A percentile compares a stretch with the other conserved stretches of the same genome.
These are phyloP conservation scores for Cyprinella venusta DNA, from an alignment of 2,797 vertebrate species.

Conservation along the genomic window DNA sequence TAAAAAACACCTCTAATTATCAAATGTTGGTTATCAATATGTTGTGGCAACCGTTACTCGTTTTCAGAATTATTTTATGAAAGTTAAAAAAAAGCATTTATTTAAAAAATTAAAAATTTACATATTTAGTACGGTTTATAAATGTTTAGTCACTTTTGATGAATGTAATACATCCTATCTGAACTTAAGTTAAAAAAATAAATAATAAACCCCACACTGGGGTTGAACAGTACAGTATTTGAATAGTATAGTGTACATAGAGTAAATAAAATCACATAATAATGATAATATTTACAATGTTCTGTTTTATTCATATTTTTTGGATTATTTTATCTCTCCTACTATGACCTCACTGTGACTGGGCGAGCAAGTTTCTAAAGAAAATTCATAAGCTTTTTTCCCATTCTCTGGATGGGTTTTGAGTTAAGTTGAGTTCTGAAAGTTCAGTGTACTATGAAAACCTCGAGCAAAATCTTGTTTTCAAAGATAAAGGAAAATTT, in stretches of 20 bases:
- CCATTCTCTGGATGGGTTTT: too few species aligned
- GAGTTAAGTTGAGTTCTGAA: background rate
- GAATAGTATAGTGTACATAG: background rate
- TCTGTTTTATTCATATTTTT: background rate
- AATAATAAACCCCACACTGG: background rate
- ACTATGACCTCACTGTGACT: background rate
- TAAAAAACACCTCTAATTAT: background rate
- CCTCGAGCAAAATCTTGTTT: background rate
- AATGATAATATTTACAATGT: background rate
- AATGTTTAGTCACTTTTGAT: background rate
- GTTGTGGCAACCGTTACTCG: background rate
- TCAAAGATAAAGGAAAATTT: constrained; percentile 2
- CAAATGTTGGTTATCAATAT: background rate
- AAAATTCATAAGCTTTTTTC: background rate
- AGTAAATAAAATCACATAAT: background rate
- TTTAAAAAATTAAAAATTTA: background rate
- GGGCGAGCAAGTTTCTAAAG: background rate
- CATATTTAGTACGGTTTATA: background rate
- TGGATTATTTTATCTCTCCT: background rate
- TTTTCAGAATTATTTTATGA: background rate
- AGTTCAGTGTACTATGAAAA: background rate
- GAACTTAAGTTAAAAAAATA: background rate
- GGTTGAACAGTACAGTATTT: background rate
- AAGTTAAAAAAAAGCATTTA: background rate
- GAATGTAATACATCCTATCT: background rate